Evolutionary conservation across 2,113 vertebrate species (phyloP), one percentile per base, ranked within the genome.

Genomic region (Brachypteracias leptosomus): DNA sequence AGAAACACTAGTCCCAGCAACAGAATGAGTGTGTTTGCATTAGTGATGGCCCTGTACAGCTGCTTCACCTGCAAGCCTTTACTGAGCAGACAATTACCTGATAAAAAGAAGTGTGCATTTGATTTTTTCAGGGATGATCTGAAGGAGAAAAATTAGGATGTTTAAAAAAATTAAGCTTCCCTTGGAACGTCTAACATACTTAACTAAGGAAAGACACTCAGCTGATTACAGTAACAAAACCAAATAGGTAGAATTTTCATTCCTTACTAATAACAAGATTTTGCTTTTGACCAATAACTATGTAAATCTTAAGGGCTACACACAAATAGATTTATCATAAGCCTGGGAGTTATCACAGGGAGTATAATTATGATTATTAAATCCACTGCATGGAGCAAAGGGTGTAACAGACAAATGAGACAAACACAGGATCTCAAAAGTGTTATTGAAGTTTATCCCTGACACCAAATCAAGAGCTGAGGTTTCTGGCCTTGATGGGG

Each of bases 331-430:
- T 90, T 90, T 63, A 81, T 95, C 86, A 44, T 70, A 81, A 90
- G 83, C 77, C 74, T 74, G 24, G 26, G 68, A 90, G 59, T 90
- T 93, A 93, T 92, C 95, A 89, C 7, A 4, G 65, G 51, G 55
- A 88, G 55, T 71, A 22, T 93, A 95, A 95, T 95, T 90, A 84
- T 38, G 46, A 84, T 89, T 70, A 86, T 83, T 89, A 83, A 88
- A 86, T 73, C 36, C 44, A 66, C 40, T 54, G 40, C 68, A 62
- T 15, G 40, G 71, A 94, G 78, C 38, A 80, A 94, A 95, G 65
- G 83, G 59, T 90, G 55, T 71, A 65, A 63, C 0, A 90, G 62
- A 63, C 0, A 0, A 87, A 89, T 70, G 78, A 85, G 63, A 67
- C 68, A 86, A 89, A 92, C 65, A 47, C 76, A 63, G 75, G n/a